These are phyloP conservation scores for Zophobas atratus DNA, from an alignment of 1,140 invertebrate species.

Conservation along the genomic window DNA sequence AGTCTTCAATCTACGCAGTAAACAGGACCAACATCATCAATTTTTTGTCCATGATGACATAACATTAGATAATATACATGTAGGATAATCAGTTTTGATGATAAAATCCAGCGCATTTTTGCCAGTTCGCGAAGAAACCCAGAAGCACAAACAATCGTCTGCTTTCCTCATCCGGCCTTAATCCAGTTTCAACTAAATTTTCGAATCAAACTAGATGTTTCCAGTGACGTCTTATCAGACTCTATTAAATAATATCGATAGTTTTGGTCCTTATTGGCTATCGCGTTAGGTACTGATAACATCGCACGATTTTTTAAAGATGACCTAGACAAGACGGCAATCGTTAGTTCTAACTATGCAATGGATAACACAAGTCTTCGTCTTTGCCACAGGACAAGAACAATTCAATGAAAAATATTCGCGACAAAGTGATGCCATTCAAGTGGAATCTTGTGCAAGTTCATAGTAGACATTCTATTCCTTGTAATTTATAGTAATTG, in stretches of 20 bases:
- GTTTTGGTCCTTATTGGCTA: background rate
- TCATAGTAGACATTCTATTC: constrained; percentile 36
- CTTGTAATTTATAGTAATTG: constrained; percentile 38
- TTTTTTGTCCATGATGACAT: background rate
- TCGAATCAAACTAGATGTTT: constrained; percentile 7
- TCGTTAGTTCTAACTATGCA: constrained; percentile 20
- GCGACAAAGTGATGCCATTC: constrained; percentile 24
- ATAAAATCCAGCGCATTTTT: too few relatives aligned
- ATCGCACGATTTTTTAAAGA: background rate
- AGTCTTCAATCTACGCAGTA: background rate
- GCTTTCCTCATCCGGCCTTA: background rate
- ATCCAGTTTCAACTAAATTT: background rate
- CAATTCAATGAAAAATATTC: constrained; percentile 11
- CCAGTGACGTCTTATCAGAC: constrained; percentile 17
- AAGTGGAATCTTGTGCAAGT: constrained; percentile 18
- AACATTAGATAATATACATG: background rate
- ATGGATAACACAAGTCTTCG: too few relatives aligned
- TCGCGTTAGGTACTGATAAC: background rate
- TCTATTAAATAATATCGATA: constrained; percentile 1
- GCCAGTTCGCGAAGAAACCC: too few relatives aligned
- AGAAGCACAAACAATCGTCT: background rate
- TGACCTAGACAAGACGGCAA: background rate
- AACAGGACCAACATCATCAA: background rate
- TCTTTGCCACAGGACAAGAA: constrained; percentile 6
- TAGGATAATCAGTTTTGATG: background rate